Conservation (phyloP, 2,797 vertebrate genomes). For the Intellagama lesueurii region DNA sequence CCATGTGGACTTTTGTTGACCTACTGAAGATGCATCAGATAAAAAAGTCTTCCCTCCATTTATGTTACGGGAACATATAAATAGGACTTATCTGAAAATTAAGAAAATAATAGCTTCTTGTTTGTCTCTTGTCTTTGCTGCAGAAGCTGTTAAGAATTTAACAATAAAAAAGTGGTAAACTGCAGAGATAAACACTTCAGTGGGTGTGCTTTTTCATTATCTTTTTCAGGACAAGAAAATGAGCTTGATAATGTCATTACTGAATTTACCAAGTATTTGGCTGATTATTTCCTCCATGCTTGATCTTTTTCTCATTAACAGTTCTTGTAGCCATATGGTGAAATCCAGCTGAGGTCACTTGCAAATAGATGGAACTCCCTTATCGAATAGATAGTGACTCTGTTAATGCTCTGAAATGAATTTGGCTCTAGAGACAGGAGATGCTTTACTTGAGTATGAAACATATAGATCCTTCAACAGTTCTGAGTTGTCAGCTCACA, state of each 20-base stretch:
- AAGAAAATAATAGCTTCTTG: conserved; percentile 32
- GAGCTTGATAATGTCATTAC: conserved; percentile 35
- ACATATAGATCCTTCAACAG: conserved; percentile 53
- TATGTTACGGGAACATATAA: background rate
- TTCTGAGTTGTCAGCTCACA: conserved; percentile 55
- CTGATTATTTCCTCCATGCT: conserved; percentile 24
- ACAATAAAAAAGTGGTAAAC: background rate
- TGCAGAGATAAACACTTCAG: conserved; percentile 49
- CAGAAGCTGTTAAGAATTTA: conserved; percentile 26
- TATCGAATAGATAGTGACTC: conserved; percentile 11
- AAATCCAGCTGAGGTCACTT: conserved; percentile 17
- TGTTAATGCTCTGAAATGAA: conserved; percentile 36
- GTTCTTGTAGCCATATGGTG: conserved; percentile 24
- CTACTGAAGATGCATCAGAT: background rate
- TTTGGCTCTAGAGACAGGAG: conserved; percentile 42
- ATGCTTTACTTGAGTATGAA: conserved; percentile 39
- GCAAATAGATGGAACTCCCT: conserved; percentile 19
- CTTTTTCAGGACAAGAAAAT: conserved; percentile 57
- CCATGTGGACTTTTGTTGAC: conserved; percentile 18
- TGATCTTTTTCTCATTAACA: conserved; percentile 55
- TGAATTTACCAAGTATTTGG: conserved; percentile 36
- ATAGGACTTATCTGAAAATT: conserved; percentile 33
- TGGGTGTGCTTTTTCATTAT: conserved; percentile 43
- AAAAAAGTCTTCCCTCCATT: conserved; percentile 22
- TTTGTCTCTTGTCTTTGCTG: conserved; percentile 26